A percentile compares a stretch with the other conserved stretches of the same genome.
Conservation (phyloP, 2,888 invertebrate species). For the Coelopa pilipes region DNA sequence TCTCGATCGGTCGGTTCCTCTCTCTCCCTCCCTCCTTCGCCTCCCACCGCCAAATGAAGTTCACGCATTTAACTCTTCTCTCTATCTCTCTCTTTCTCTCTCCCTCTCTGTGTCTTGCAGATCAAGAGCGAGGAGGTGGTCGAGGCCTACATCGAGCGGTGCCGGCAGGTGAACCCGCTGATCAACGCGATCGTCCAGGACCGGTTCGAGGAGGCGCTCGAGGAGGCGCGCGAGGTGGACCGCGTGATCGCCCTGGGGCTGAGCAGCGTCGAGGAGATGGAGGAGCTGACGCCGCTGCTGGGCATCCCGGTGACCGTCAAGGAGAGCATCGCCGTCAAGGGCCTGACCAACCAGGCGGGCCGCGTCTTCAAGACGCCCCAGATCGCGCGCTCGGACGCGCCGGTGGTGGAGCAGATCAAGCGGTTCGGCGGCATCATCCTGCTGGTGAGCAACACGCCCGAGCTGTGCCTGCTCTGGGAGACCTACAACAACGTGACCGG, state of each 20-base stretch:
- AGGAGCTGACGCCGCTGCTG: slow-evolving; percentile 77
- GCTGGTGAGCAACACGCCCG: slow-evolving; percentile 89
- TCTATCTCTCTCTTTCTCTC: slow-evolving; percentile 21
- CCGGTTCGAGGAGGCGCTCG: slow-evolving; percentile 78
- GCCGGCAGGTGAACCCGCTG: slow-evolving; percentile 80
- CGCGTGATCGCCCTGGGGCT: slow-evolving; percentile 72
- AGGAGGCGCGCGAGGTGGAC: slow-evolving; percentile 81
- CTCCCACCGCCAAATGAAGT: not conserved
- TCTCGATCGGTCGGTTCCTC: no score
- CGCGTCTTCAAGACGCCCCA: slow-evolving; percentile 71
- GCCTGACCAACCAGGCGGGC: slow-evolving; percentile 82
- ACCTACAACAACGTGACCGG: slow-evolving; percentile 89
- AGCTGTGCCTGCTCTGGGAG: slow-evolving; percentile 92
- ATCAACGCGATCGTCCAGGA: slow-evolving; percentile 85
- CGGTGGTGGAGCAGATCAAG: slow-evolving; percentile 75
- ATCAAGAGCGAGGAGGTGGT: slow-evolving; percentile 78
- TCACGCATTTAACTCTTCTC: slow-evolving; percentile 3
- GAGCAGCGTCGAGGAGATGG: slow-evolving; percentile 72
- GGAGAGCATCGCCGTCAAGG: slow-evolving; percentile 82
- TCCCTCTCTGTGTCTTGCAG: slow-evolving; percentile 66
- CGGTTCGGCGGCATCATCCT: slow-evolving; percentile 86
- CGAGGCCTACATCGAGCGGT: slow-evolving; percentile 78
- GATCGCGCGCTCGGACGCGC: slow-evolving; percentile 79
- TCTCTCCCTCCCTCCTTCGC: no score
- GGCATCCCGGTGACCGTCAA: slow-evolving; percentile 90